These are phyloP conservation scores for Dicyrtoma fusca DNA, from an alignment of 2,888 invertebrate genomes.

Conservation along the genomic window DNA sequence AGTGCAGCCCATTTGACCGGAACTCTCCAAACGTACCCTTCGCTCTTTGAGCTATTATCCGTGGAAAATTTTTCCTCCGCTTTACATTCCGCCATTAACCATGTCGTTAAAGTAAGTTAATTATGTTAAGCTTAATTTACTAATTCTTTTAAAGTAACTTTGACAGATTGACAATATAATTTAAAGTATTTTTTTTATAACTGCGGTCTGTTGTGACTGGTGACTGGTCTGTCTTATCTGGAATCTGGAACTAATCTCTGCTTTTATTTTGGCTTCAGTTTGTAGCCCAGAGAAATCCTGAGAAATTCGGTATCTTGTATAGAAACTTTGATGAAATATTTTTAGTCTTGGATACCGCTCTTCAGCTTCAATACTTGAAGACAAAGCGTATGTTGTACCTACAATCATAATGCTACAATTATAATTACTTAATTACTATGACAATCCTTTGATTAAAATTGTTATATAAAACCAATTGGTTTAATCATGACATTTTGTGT, in stretches of 20 bases:
- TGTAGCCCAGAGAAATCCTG: constrained; percentile 45
- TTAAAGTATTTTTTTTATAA: too few species aligned
- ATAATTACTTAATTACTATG: too few species aligned
- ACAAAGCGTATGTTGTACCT: constrained; percentile 46
- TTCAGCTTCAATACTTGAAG: constrained; percentile 51
- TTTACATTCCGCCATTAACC: constrained; percentile 47
- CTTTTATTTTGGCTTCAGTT: constrained; percentile 35
- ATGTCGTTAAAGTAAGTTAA: constrained; percentile 46
- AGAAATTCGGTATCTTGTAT: constrained; percentile 36
- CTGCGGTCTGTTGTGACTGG: too few species aligned
- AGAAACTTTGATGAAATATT: constrained; percentile 51
- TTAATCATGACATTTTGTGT: neutral
- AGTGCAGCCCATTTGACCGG: constrained; percentile 48
- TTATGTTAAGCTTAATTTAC: neutral
- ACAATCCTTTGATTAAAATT: too few species aligned
- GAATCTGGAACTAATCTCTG: too few species aligned
- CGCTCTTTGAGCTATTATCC: constrained; percentile 50
- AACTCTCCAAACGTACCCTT: constrained; percentile 38
- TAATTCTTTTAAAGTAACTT: neutral
- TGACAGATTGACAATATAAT: neutral
- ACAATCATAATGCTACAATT: too few species aligned
- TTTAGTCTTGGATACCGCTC: constrained; percentile 43
- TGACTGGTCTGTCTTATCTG: neutral
- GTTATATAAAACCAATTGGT: too few species aligned
- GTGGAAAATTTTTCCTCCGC: constrained; percentile 49